Evolutionary conservation across 2,797 vertebrate species (phyloP).

Genomic region (Sparidentex hasta): DNA sequence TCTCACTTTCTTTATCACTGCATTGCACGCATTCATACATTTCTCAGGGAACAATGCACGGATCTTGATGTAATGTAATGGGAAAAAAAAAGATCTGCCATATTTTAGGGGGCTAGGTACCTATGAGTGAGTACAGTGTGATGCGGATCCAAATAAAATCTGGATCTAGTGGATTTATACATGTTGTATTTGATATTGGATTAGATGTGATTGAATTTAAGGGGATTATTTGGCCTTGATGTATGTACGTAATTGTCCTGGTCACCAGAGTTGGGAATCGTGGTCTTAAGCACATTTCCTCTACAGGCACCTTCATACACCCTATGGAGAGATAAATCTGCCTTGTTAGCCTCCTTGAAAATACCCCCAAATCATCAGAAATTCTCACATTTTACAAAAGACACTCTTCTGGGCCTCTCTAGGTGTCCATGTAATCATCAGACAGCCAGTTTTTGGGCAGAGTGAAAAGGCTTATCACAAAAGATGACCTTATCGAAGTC

Average conservation of each 20-base stretch:
- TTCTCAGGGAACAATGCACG: no score
- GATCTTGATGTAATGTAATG: no score
- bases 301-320: not conserved
- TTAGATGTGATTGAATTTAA: no score
- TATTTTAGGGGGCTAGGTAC: no score
- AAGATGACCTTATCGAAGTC: conserved; percentile 17
- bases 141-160: no score
- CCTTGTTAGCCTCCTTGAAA: not conserved
- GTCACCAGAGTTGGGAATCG: not conserved
- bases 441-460: not conserved
- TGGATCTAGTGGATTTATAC: no score
- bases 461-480: conserved; percentile 3
- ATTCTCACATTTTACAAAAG: conserved; percentile 2
- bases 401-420: conserved; percentile 4
- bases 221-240: no score
- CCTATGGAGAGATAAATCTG: not conserved
- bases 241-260: not conserved
- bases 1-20: no score
- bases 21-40: no score
- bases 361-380: not conserved
- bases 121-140: no score
- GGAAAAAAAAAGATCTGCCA: no score
- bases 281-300: not conserved
- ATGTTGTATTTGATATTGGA: no score
- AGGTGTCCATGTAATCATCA: not conserved